Evolutionary conservation across 2,888 invertebrate genomes (phyloP).

Genomic region (Melanophora roralis): DNA sequence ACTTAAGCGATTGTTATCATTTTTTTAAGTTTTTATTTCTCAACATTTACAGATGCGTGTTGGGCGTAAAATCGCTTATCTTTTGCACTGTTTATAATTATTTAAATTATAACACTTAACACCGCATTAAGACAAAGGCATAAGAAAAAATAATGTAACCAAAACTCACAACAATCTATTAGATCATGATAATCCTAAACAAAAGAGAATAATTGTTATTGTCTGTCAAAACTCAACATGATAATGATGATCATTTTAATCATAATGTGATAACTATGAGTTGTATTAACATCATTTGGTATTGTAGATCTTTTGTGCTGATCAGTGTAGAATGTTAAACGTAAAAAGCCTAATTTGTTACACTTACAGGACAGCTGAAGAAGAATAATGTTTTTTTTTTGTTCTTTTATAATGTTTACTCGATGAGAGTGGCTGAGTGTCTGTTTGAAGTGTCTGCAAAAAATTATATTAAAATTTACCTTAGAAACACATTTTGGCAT

Average conservation of each 20-base stretch:
- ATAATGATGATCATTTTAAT: not conserved
- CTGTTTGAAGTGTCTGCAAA: slow-evolving; percentile 41
- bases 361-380: slow-evolving; percentile 68
- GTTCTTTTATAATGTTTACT: no score
- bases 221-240: slow-evolving; percentile 41
- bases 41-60: slow-evolving; percentile 59
- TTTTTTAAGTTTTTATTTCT: not conserved
- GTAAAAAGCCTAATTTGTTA: slow-evolving; percentile 67
- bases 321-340: slow-evolving; percentile 2
- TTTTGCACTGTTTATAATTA: slow-evolving; percentile 55
- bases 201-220: not conserved
- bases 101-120: slow-evolving; percentile 58
- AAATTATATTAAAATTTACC: slow-evolving; percentile 46
- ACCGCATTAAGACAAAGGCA: slow-evolving; percentile 37
- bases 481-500: slow-evolving; percentile 53
- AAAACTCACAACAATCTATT: slow-evolving; percentile 54
- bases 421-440: not conserved
- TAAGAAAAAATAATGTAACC: not conserved
- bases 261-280: slow-evolving; percentile 18
- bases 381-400: slow-evolving; percentile 65
- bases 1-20: slow-evolving; percentile 4
- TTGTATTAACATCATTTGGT: slow-evolving; percentile 6
- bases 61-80: slow-evolving; percentile 61
- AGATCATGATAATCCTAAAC: slow-evolving; percentile 35
- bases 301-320: not conserved